Evolutionary conservation across 1,140 invertebrate genomes (phyloP).

Genomic region (Mya arenaria): DNA sequence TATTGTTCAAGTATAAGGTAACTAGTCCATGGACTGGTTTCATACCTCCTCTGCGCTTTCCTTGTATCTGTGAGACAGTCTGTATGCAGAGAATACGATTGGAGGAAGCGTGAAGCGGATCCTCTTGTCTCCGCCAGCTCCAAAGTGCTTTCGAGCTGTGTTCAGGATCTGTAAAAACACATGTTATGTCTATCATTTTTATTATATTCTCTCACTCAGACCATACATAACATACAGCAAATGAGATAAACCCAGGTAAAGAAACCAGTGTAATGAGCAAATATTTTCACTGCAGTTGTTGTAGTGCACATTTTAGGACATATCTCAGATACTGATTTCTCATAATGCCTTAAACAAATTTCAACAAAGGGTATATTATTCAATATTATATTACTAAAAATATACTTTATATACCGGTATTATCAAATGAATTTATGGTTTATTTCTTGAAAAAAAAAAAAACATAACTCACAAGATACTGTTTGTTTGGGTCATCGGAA

Average conservation of each 20-base stretch:
- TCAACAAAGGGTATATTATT: neutral
- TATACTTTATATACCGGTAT: neutral
- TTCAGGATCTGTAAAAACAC: constrained; percentile 82
- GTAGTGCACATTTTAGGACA: neutral
- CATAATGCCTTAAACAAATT: neutral
- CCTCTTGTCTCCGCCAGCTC: constrained; percentile 91
- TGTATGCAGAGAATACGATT: constrained; percentile 97
- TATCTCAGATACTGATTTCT: neutral
- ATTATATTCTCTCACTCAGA: no score
- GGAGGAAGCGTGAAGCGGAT: constrained; percentile 97
- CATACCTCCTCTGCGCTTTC: constrained; percentile 88
- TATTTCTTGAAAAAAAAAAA: no score
- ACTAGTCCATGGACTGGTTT: no score
- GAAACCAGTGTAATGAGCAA: neutral
- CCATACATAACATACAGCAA: constrained; percentile 65
- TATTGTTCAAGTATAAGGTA: no score
- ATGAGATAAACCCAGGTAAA: constrained; percentile 22
- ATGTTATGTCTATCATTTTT: neutral
- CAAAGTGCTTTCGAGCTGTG: constrained; percentile 94
- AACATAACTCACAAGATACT: constrained; percentile 89
- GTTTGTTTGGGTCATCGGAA: constrained; percentile 90
- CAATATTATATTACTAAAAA: neutral
- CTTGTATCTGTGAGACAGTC: constrained; percentile 91
- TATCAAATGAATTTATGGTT: neutral
- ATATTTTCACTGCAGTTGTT: neutral